Conservation (phyloP, 2,888 invertebrate species). For the Lithophane ornitopus region DNA sequence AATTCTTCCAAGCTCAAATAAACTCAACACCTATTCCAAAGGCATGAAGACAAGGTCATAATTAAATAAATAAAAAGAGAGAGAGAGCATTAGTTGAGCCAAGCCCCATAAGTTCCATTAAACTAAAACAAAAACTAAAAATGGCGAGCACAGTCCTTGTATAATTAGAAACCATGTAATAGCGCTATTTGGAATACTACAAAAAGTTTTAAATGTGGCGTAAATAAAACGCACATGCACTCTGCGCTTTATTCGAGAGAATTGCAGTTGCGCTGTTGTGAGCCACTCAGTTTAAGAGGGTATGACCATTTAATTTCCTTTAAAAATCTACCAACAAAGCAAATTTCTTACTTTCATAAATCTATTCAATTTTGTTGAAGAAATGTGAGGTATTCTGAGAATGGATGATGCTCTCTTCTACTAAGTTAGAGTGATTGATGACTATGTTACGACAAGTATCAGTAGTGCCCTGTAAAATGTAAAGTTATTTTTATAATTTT, state of each 20-base stretch:
- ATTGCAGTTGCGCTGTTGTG: constrained; percentile 70
- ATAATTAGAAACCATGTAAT: constrained; percentile 62
- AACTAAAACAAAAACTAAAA: constrained; percentile 46
- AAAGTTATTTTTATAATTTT: constrained; percentile 1
- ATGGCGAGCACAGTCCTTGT: constrained; percentile 43
- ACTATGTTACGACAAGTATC: constrained; percentile 1
- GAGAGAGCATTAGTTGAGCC: constrained; percentile 13
- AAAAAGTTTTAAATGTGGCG: constrained; percentile 60
- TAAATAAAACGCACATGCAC: constrained; percentile 64
- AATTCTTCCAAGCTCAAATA: not conserved
- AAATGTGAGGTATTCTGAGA: constrained; percentile 5
- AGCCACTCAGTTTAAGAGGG: constrained; percentile 69
- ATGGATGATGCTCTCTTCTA: not conserved
- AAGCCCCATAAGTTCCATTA: constrained; percentile 33
- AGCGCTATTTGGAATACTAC: constrained; percentile 45
- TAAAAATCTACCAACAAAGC: constrained; percentile 66
- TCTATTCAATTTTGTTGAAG: constrained; percentile 49
- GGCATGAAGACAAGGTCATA: not conserved
- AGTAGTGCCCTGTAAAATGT: not conserved
- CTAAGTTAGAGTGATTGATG: constrained; percentile 12
- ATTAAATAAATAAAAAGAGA: constrained; percentile 11
- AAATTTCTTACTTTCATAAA: constrained; percentile 59
- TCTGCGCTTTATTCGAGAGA: constrained; percentile 63
- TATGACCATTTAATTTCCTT: constrained; percentile 70
- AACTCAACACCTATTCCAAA: not conserved